Evolutionary conservation across 2,797 vertebrate genomes (phyloP).

Genomic region (Margarornis squamiger): DNA sequence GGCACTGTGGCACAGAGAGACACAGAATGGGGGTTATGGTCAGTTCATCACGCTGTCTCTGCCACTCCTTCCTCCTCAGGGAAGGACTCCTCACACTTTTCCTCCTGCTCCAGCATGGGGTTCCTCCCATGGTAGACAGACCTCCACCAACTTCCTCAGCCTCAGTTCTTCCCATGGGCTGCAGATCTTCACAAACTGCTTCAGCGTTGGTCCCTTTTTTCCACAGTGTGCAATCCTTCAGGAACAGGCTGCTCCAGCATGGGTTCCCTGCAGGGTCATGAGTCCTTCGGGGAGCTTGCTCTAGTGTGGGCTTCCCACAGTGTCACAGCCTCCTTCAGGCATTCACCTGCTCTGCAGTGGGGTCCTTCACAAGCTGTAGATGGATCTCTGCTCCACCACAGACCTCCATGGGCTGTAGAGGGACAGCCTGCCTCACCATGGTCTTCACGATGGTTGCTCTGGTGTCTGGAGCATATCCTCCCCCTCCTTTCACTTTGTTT

Average conservation of each 20-base stretch:
- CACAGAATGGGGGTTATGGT: background rate
- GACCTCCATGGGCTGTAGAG: background rate
- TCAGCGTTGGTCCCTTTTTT: rapidly evolving
- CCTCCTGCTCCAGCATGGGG: background rate
- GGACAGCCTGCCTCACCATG: background rate
- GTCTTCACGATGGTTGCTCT: background rate
- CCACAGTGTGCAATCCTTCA: background rate
- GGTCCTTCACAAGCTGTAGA: background rate
- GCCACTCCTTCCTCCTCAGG: background rate
- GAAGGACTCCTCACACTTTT: background rate
- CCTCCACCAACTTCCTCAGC: background rate
- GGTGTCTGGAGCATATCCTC: background rate
- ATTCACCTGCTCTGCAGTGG: background rate
- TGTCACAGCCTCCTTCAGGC: background rate
- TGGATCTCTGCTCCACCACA: background rate
- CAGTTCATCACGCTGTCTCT: background rate
- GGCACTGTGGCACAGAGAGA: background rate
- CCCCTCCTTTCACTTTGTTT: background rate
- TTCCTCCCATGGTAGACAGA: background rate
- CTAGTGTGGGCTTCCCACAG: no score
- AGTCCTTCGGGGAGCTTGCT: background rate
- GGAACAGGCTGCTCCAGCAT: background rate
- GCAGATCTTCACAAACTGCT: background rate
- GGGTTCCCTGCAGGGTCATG: rapidly evolving
- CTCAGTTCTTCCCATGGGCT: background rate